These are phyloP conservation scores for Anolis carolinensis DNA, from an alignment of 2,113 vertebrate genomes.

Conservation along the genomic window DNA sequence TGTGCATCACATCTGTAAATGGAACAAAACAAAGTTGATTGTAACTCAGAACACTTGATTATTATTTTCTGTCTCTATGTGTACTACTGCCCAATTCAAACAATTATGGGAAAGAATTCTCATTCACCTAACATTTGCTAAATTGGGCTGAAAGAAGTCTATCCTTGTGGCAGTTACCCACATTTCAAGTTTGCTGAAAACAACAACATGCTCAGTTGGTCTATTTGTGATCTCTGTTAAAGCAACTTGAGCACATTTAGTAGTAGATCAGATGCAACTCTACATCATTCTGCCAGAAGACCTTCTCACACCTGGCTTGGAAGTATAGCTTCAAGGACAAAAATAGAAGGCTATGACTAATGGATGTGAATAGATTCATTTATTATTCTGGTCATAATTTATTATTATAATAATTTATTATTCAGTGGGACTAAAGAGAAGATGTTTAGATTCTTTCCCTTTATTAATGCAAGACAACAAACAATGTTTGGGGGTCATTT, in stretches of 20 bases:
- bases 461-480: background rate
- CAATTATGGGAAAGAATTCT: background rate
- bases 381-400: background rate
- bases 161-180: background rate
- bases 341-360: background rate
- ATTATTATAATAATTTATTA: no score
- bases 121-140: background rate
- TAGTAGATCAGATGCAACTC: background rate
- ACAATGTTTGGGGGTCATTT: no score
- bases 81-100: background rate
- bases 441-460: background rate
- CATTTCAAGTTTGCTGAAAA: background rate
- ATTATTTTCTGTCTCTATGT: background rate
- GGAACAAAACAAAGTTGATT: background rate
- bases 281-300: background rate
- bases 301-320: background rate
- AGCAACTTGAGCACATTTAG: background rate
- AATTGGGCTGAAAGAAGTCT: background rate
- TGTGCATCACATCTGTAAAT: constrained; percentile 69
- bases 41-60: rapidly evolving
- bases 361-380: background rate
- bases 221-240: background rate
- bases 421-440: background rate
- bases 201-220: background rate
- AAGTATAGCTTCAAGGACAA: background rate